These are phyloP conservation scores for Solea solea DNA, from an alignment of 2,113 vertebrate genomes.

Conservation along the genomic window DNA sequence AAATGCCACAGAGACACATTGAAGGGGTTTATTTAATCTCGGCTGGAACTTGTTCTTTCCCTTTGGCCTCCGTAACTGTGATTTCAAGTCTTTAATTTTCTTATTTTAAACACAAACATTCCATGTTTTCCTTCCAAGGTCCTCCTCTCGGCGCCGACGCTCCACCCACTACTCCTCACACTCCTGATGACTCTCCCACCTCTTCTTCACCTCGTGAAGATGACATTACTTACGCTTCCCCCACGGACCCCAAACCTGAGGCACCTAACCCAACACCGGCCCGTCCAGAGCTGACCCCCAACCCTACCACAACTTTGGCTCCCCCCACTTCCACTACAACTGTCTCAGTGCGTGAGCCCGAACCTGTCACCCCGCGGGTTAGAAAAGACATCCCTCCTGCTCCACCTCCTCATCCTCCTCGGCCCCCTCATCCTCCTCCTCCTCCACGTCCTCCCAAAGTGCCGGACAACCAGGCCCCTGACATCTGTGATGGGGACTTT, in stretches of 20 bases:
- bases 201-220: slow-evolving; percentile 27
- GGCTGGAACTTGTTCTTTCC: neutral
- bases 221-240: slow-evolving; percentile 49
- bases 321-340: slow-evolving; percentile 64
- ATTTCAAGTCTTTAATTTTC: neutral
- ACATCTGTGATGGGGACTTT: slow-evolving; percentile 81
- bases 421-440: slow-evolving; percentile 61
- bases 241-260: neutral
- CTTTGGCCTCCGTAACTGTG: neutral
- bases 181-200: slow-evolving; percentile 13
- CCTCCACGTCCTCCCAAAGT: slow-evolving; percentile 78
- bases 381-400: slow-evolving; percentile 46
- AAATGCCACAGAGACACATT: slow-evolving; percentile 11
- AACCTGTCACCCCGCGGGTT: slow-evolving; percentile 59
- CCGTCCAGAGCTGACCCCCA: slow-evolving; percentile 78
- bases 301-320: slow-evolving; percentile 52
- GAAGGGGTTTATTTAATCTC: neutral
- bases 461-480: slow-evolving; percentile 78
- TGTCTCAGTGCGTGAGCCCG: neutral
- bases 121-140: slow-evolving; percentile 60
- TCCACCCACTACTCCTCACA: slow-evolving; percentile 48
- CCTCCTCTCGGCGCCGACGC: slow-evolving; percentile 71
- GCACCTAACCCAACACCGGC: slow-evolving; percentile 74
- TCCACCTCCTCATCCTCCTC: slow-evolving; percentile 57
- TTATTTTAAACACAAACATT: neutral